Base-by-base conservation (phyloP, 2,888 invertebrate species). In the Apamea crenata region DNA sequence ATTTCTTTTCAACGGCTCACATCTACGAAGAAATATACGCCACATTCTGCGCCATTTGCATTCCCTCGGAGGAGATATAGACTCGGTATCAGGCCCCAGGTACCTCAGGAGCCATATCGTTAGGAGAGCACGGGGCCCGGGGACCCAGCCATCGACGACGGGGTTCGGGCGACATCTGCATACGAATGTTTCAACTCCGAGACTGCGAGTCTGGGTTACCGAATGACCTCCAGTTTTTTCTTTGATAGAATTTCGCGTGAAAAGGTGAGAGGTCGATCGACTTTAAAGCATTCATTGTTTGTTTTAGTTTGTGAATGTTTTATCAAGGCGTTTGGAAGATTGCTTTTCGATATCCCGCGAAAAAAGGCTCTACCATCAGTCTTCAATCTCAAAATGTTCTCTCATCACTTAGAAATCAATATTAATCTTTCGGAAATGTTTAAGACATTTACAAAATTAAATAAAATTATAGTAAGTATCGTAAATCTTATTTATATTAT, bases 151-250 rank as follows among this genome's bases (percentile, higher is more conserved):
- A 77, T 83, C 84, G 81, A 78, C 78, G 82, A 68, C 81, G 68
- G 68, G 79, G 68, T 56, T 59, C 77, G 74, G 16, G 56, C 86
- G 79, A 71, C 87, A 89, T 89, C 89, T 89, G 88, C 89, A 89
- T 89, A 88, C 87, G 83, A 89, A 89, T 89, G 89, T 84, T 85
- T 87, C 84, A 79, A 81, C 83, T 83, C 75, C 63, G 29, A 67
- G 53, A 56, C 82, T 76, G 25, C 29, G 65, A 56, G 66, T 65
- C 65, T 83, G 69, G 76, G 80, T 77, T 79, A 80, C 78, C 53
- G 65, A 88, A 81, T 66, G 78, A 78, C 77, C 78, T 80, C 68
- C 59, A 77, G 72, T 79, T 83, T 86, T 81, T 83, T 70, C 74
- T 81, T 80, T 77, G 82, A 89, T 83, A 78, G 87, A 83, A 89